A percentile compares a stretch with the other conserved stretches of the same genome.
These are phyloP conservation scores for Porites lutea DNA, from an alignment of 64 coral and sea anemone species.

Conservation along the genomic window DNA sequence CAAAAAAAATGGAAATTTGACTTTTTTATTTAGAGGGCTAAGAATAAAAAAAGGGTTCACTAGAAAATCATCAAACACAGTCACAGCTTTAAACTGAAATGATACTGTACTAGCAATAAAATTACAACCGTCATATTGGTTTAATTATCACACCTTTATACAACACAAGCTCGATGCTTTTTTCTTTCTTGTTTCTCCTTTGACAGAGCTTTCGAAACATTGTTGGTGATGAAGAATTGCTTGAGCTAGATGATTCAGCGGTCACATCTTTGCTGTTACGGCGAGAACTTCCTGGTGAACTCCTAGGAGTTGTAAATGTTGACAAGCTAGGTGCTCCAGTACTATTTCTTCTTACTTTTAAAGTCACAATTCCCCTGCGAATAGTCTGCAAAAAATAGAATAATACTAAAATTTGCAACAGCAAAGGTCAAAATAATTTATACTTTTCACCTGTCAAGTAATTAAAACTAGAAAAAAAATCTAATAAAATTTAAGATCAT, in stretches of 20 bases:
- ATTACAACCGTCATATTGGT: background rate
- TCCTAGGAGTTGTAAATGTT: constrained; percentile 72
- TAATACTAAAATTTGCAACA: constrained; percentile 23
- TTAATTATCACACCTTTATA: constrained; percentile 55
- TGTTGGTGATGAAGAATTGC: constrained; percentile 78
- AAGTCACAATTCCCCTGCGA: constrained; percentile 89
- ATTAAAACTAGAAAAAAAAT: background rate
- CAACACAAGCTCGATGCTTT: constrained; percentile 58
- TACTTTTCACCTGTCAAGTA: constrained; percentile 2
- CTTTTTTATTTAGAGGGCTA: too few species aligned
- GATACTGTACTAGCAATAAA: background rate
- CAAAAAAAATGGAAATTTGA: too few species aligned
- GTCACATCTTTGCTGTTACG: constrained; percentile 52
- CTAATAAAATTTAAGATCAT: background rate
- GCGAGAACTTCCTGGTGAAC: constrained; percentile 43
- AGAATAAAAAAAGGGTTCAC: too few species aligned
- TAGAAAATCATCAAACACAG: constrained; percentile 19
- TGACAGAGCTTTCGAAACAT: constrained; percentile 70
- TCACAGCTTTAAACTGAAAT: background rate
- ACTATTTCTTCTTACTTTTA: constrained; percentile 68
- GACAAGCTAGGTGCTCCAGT: constrained; percentile 66
- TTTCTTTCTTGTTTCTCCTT: constrained; percentile 69
- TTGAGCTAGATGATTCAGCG: constrained; percentile 78
- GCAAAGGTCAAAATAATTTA: background rate
- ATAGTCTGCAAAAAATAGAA: constrained; percentile 67